Base-by-base conservation (phyloP, 2,888 invertebrate species). In the Zelleria hepariella region DNA sequence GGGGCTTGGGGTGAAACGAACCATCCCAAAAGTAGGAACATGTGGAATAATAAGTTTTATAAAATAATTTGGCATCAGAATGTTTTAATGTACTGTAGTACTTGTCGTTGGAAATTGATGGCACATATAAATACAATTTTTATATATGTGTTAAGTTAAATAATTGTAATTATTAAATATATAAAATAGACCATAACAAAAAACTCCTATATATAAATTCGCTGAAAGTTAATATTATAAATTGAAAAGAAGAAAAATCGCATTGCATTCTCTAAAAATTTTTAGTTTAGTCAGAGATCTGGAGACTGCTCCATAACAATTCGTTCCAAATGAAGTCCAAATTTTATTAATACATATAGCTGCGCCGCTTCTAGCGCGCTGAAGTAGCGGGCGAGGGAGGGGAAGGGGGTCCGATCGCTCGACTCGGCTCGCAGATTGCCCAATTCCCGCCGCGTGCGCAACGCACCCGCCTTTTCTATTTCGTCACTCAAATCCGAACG, bases 391-490 rank as follows among this genome's bases (percentile, higher is more conserved):
- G 71, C 57, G 72, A 64, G 72, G 64, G 72, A 64, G 72, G 63
- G 72, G 64, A 64, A 68, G 68, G 69, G 47, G 7, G 3, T 15
- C 71, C 71, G 74, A 74, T 79, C 79, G 81, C 70, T 77, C 73
- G 74, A 7, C n/a, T n/a, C n/a, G n/a, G n/a, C 75, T 77, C 67
- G 80, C 76, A 73, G 75, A 81, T 86, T 86, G 82, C 85, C 81
- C 82, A 86, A 86, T 83, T 81, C 81, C 76, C 75, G 74, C 74
- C 75, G 68, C 70, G 67, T 63, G 65, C 73, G 67, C 66, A 68
- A 69, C 71, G 72, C 71, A 69, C 73, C 47, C 47, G 52, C 77
- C 72, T 73, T 77, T 81, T 73, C 71, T 65, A 77, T 81, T 79
- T 80, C 85, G 74, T 82, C 80, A 86, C 77, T 80, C 77, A 74